Evolutionary conservation across 2,888 invertebrate species (phyloP), one percentile per base, ranked within the genome.

Genomic region (Hemaris fuciformis): DNA sequence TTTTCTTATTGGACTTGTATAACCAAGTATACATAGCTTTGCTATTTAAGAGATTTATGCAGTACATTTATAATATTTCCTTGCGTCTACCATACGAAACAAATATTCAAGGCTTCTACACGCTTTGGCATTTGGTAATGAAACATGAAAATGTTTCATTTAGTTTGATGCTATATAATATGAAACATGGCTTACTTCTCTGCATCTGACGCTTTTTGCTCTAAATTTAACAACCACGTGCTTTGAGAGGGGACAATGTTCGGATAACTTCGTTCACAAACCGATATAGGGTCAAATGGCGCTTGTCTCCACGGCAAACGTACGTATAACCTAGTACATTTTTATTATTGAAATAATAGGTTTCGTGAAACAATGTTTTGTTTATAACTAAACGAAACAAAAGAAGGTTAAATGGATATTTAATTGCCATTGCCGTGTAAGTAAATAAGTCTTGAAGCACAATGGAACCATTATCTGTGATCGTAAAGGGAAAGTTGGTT

Each of bases 161-260:
- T 25, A 25, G 2, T 46, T 46, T 6, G 5, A n/a, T 46, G 25
- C 5, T 25, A 53, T 53, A 53, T 53, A 53, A 7, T 8, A 18
- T 18, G 10, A 31, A 53, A 31, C 15, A 31, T 10, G 53, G 53
- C 27, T 48, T 53, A 18, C 31, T 7, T 27, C 18, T 8, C 27
- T 18, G 18, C 15, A 31, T 10, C 27, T 53, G 38, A 23, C 22
- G 23, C n/a, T 23, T 38, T 15, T 34, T 38, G 60, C 5, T 83
- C 81, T 84, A 85, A 80, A 82, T 83, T 75, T 84, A 85, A 70
- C 67, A 62, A 80, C 85, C 91, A 90, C 90, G 90, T 89, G 89
- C 77, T 77, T 64, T 64, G 64, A 70, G 74, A 71, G 80, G 81
- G 83, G 81, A 85, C 85, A 84, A 75, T 80, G 83, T 80, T 79